Conservation (phyloP, 1,140 invertebrate species). For the Semibalanus balanoides region DNA sequence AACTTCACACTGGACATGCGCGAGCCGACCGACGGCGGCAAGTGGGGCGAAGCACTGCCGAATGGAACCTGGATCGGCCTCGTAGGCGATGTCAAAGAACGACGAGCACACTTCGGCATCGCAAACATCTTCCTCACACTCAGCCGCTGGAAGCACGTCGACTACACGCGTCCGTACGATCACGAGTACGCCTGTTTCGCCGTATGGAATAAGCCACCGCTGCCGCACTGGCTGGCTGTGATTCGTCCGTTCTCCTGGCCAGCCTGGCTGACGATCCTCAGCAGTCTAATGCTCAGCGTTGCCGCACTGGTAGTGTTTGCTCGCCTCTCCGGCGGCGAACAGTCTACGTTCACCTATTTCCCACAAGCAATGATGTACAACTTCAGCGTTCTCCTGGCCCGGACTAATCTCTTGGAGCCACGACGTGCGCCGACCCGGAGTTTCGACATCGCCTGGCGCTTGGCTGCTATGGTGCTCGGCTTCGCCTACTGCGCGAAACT, state of each 20-base stretch:
- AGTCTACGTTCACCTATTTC: neutral
- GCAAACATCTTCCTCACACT: conserved; percentile 22
- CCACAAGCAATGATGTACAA: neutral
- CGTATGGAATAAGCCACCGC: conserved; percentile 12
- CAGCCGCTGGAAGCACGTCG: conserved; percentile 18
- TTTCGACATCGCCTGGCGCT: conserved; percentile 14
- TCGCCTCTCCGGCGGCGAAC: neutral
- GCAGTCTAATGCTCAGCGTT: neutral
- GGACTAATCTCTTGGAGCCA: neutral
- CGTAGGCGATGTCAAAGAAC: conserved; percentile 19
- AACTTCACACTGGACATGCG: conserved; percentile 18
- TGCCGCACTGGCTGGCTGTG: conserved; percentile 19
- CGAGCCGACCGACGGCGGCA: conserved; percentile 18
- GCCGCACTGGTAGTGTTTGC: neutral
- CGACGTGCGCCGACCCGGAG: neutral
- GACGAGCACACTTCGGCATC: conserved; percentile 18
- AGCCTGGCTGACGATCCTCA: neutral
- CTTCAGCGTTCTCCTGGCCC: neutral
- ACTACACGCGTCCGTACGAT: conserved; percentile 18
- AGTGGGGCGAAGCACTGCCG: conserved; percentile 20
- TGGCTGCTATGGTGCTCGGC: conserved; percentile 14
- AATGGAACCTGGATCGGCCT: conserved; percentile 22
- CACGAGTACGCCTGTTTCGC: conserved; percentile 18
- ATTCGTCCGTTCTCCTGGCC: conserved; percentile 13
- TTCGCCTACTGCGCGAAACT: conserved; percentile 21